phyloP scores from a whole-genome alignment of 2,888 invertebrate genomes.

The Brachyopa scutellaris region DNA sequence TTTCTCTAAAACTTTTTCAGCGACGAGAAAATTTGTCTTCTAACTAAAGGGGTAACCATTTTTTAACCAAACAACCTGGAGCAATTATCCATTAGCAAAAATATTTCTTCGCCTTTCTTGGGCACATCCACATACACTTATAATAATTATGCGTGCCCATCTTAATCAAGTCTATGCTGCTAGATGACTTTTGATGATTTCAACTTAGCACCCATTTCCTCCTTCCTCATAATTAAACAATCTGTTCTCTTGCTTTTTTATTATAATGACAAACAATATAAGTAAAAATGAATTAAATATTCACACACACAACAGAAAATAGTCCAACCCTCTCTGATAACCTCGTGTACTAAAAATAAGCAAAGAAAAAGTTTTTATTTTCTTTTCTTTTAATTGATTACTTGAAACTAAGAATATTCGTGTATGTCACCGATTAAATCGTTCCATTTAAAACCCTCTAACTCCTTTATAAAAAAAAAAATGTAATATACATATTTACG shows the following conservation, averaged over 20 bases:
- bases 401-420: background rate
- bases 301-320: slow-evolving; percentile 1
- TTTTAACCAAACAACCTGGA: no score
- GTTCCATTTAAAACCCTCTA: background rate
- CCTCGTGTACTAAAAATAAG: slow-evolving; percentile 42
- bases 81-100: no score
- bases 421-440: background rate
- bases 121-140: no score
- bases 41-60: no score
- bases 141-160: background rate
- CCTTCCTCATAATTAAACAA: background rate
- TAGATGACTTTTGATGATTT: slow-evolving; percentile 2
- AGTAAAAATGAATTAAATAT: background rate
- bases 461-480: no score
- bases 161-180: background rate
- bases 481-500: no score
- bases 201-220: background rate
- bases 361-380: background rate
- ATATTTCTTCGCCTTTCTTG: background rate
- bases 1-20: background rate
- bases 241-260: background rate
- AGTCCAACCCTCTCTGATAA: slow-evolving; percentile 42
- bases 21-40: no score
- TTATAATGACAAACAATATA: background rate
- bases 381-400: background rate